Evolutionary conservation across 2,888 invertebrate genomes (phyloP).

Genomic region (Andrena bucephala): DNA sequence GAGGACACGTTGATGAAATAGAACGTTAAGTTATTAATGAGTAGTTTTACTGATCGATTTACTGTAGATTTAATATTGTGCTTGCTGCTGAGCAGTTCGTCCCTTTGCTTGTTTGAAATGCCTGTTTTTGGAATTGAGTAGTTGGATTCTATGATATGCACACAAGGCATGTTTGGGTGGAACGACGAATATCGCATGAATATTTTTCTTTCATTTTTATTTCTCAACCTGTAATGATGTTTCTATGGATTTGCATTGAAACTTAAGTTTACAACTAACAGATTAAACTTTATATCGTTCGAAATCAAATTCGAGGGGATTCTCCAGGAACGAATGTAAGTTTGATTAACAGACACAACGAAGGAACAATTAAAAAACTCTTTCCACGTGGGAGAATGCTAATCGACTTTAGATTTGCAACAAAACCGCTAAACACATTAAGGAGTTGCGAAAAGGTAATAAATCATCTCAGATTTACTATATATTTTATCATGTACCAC

Average conservation of each 20-base stretch:
- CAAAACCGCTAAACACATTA: background rate
- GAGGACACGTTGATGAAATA: background rate
- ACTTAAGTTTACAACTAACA: background rate
- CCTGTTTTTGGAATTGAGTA: background rate
- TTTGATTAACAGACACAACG: background rate
- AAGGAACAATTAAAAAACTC: background rate
- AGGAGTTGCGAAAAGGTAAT: background rate
- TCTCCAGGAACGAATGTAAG: conserved; percentile 5
- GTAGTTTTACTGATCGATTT: background rate
- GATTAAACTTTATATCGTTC: background rate
- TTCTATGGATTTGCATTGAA: background rate
- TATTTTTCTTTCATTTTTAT: background rate
- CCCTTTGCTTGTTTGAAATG: background rate
- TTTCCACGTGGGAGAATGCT: background rate
- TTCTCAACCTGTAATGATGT: background rate
- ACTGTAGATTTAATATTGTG: background rate
- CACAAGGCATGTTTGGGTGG: background rate
- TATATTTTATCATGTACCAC: background rate
- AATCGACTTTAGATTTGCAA: background rate
- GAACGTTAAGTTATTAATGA: background rate
- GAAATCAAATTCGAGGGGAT: background rate
- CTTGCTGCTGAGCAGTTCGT: no score
- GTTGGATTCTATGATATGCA: background rate
- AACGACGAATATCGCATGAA: conserved; percentile 9
- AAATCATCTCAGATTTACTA: background rate